Evolutionary conservation across 2,888 invertebrate species (phyloP).

Genomic region (Melieria omissa): DNA sequence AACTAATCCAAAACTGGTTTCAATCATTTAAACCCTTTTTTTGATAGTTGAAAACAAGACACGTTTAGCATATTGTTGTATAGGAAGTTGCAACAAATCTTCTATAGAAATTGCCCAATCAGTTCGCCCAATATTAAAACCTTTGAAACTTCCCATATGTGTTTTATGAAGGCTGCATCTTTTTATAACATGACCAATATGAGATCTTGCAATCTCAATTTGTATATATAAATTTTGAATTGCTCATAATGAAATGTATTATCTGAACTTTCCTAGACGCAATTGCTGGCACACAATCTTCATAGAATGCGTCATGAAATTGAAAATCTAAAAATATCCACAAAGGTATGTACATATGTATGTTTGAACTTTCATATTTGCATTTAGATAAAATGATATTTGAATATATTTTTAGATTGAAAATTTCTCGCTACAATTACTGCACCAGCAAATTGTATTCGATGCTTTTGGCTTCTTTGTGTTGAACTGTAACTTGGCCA

Average conservation of each 20-base stretch:
- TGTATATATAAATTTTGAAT: not conserved
- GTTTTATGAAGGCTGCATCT: too few species aligned
- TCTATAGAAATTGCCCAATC: too few species aligned
- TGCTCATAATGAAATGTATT: not conserved
- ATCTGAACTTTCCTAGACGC: conserved; percentile 33
- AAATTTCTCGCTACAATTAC: conserved; percentile 50
- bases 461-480: conserved; percentile 47
- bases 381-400: conserved; percentile 10
- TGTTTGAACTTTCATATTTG: not conserved
- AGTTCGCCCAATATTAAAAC: too few species aligned
- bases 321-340: conserved; percentile 44
- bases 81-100: too few species aligned
- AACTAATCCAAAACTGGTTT: too few species aligned
- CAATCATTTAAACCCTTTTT: too few species aligned
- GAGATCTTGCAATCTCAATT: not conserved
- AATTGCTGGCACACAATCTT: conserved; percentile 44
- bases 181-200: not conserved
- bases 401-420: conserved; percentile 45
- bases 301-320: conserved; percentile 44
- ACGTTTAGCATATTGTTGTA: too few species aligned
- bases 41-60: too few species aligned
- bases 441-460: conserved; percentile 50
- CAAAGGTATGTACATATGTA: conserved; percentile 42
- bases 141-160: too few species aligned
- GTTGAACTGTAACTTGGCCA: conserved; percentile 44